These are phyloP conservation scores for Micronycteris hirsuta DNA, from an alignment of 2,113 vertebrate species.

Conservation along the genomic window DNA sequence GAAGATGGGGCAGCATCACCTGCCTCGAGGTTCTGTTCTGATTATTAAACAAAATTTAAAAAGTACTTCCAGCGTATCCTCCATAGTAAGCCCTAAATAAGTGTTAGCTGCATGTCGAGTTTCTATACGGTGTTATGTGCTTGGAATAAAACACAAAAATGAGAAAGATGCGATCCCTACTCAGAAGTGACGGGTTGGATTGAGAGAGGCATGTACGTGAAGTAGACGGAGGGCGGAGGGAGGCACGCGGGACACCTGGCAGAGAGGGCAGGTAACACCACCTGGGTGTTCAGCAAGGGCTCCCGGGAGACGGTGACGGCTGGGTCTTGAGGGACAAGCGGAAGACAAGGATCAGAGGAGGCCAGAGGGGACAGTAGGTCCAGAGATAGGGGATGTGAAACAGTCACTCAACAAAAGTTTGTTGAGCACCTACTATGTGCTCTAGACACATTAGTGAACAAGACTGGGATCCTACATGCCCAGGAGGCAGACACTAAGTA, in stretches of 20 bases:
- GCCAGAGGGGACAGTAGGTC: not conserved
- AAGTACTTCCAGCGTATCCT: not conserved
- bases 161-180: not conserved
- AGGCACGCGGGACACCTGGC: fast-evolving
- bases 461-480: not conserved
- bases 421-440: not conserved
- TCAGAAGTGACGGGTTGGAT: not conserved
- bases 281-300: not conserved
- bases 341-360: not conserved
- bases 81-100: slow-evolving; percentile 27
- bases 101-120: not conserved
- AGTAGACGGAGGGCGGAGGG: not conserved
- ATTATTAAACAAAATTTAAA: slow-evolving; percentile 31
- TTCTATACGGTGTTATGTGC: not conserved
- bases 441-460: not conserved
- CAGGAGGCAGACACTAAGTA: not conserved
- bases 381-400: not conserved
- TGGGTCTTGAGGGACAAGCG: not conserved
- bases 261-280: not conserved
- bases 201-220: not conserved
- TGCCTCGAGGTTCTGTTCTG: not conserved
- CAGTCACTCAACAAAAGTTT: not conserved
- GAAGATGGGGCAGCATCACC: not conserved
- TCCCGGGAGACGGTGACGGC: not conserved
- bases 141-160: not conserved